Conservation (phyloP, 2,888 invertebrate genomes). For the Thumatha senex region DNA sequence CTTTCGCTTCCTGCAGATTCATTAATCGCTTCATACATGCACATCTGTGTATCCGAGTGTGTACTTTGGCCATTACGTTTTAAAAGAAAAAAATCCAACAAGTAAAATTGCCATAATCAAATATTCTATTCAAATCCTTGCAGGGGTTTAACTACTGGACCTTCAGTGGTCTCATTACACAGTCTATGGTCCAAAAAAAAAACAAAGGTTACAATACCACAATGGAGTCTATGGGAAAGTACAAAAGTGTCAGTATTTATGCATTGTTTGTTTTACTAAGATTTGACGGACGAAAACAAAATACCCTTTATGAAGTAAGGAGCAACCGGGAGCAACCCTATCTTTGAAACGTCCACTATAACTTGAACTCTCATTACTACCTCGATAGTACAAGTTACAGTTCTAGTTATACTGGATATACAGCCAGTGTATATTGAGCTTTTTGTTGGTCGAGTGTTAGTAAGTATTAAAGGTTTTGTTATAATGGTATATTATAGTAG, state of each 20-base stretch:
- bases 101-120: too few species aligned
- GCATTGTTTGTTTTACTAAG: slow-evolving; percentile 78
- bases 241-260: slow-evolving; percentile 74
- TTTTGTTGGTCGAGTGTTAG: not conserved
- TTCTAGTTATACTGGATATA: slow-evolving; percentile 24
- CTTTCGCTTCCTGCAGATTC: too few species aligned
- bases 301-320: slow-evolving; percentile 60
- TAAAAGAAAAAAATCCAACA: too few species aligned
- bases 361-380: slow-evolving; percentile 23
- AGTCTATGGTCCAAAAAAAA: slow-evolving; percentile 55
- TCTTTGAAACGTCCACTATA: slow-evolving; percentile 46
- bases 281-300: slow-evolving; percentile 78
- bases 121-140: too few species aligned
- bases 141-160: slow-evolving; percentile 46
- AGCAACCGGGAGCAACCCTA: slow-evolving; percentile 67
- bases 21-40: too few species aligned
- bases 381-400: slow-evolving; percentile 7
- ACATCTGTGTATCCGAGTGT: too few species aligned
- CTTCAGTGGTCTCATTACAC: slow-evolving; percentile 52
- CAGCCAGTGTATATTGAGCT: slow-evolving; percentile 13
- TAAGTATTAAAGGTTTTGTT: slow-evolving; percentile 6
- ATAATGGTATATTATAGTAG: slow-evolving; percentile 42
- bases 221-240: slow-evolving; percentile 67
- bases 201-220: slow-evolving; percentile 75
- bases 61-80: too few species aligned